phyloP scores from a whole-genome alignment of 2,113 vertebrate genomes.

The Falco punctatus region DNA sequence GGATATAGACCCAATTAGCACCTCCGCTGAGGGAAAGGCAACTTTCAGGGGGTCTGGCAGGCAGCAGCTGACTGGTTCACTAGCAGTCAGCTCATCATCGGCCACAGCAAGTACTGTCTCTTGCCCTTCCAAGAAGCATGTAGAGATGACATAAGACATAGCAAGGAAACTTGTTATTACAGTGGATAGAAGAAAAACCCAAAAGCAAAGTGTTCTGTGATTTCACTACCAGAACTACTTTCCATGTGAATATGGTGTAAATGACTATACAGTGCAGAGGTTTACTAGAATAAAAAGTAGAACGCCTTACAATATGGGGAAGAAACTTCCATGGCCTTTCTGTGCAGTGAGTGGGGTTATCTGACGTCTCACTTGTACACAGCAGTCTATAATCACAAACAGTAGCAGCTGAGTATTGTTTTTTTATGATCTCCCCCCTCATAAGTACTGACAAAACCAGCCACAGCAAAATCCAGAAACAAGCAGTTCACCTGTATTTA shows the following conservation, averaged over 20 bases:
- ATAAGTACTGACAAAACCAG: neutral
- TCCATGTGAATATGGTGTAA: neutral
- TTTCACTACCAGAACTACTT: neutral
- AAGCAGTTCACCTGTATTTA: neutral
- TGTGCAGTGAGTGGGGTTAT: neutral
- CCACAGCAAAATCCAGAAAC: neutral
- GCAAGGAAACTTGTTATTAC: neutral
- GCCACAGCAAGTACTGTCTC: neutral
- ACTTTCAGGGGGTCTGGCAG: neutral
- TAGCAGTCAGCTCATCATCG: neutral
- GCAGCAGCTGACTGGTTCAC: rapidly evolving
- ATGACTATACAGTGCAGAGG: neutral
- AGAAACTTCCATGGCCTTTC: neutral
- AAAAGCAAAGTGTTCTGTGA: neutral
- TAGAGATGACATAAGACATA: neutral
- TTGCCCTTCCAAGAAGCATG: neutral
- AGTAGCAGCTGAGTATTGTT: neutral
- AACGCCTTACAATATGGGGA: neutral
- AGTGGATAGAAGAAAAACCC: neutral
- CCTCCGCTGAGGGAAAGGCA: neutral
- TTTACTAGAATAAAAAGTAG: neutral
- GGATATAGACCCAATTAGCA: neutral
- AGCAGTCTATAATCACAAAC: neutral
- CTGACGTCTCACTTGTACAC: neutral
- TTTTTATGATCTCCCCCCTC: neutral